phyloP scores from a whole-genome alignment of 1,140 invertebrate species.

The Argopecten irradians region DNA sequence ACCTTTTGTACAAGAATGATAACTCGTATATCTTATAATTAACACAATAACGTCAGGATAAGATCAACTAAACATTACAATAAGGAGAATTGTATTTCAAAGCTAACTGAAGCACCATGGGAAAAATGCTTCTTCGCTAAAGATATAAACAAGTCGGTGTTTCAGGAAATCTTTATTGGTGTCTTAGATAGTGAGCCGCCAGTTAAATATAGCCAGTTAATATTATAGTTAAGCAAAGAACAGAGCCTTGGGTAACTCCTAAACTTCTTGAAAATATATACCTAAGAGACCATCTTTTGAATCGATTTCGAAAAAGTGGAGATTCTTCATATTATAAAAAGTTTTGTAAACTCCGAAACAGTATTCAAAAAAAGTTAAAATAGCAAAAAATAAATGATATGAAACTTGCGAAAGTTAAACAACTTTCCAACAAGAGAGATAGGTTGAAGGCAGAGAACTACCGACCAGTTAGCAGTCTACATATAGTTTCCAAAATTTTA shows the following conservation, averaged over 20 bases:
- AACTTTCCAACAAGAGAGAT: slow-evolving; percentile 25
- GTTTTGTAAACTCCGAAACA: slow-evolving; percentile 12
- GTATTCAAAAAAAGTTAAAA: slow-evolving; percentile 29
- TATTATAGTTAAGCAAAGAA: slow-evolving; percentile 10
- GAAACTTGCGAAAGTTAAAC: no score
- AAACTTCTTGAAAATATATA: slow-evolving; percentile 14
- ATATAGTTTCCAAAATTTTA: slow-evolving; percentile 28
- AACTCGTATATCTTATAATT: neutral
- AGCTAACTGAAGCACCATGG: neutral
- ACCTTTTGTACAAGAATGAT: slow-evolving; percentile 45
- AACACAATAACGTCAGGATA: slow-evolving; percentile 24
- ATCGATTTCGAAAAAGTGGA: neutral
- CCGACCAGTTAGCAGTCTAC: slow-evolving; percentile 30
- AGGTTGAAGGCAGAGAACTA: slow-evolving; percentile 6
- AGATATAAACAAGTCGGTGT: neutral
- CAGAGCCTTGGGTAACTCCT: slow-evolving; percentile 8
- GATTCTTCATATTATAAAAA: neutral
- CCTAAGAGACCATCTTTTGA: slow-evolving; percentile 11
- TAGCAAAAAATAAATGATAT: neutral
- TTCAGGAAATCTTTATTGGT: slow-evolving; percentile 1
- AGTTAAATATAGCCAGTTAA: no score
- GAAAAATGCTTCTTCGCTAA: neutral
- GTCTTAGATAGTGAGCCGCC: neutral
- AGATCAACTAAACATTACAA: slow-evolving; percentile 23
- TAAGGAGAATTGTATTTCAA: neutral